Conservation (phyloP, 1,140 invertebrate genomes). For the Cotesia glomerata region DNA sequence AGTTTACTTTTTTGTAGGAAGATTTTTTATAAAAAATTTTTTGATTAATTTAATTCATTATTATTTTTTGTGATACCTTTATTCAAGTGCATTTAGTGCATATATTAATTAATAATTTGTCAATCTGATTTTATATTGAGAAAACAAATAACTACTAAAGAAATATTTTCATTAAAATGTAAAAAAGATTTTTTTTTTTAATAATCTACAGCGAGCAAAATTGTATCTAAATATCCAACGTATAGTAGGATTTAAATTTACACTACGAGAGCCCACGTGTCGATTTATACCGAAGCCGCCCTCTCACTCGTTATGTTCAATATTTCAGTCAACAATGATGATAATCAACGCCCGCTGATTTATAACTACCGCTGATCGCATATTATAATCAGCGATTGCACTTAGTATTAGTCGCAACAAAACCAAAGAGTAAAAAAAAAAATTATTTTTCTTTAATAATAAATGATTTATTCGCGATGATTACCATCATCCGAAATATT, state of each 20-base stretch:
- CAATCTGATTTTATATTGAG: background rate
- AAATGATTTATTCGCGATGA: background rate
- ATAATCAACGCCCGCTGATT: background rate
- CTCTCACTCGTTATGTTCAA: background rate
- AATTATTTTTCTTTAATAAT: background rate
- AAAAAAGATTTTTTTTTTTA: no score
- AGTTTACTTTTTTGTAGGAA: background rate
- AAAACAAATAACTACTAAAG: background rate
- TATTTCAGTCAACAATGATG: background rate
- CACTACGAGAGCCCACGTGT: constrained; percentile 3
- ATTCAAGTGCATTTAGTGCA: background rate
- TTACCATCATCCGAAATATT: background rate
- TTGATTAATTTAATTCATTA: background rate
- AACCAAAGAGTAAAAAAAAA: background rate
- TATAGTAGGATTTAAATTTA: background rate
- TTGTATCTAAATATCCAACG: background rate
- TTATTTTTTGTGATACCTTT: background rate
- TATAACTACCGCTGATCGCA: background rate
- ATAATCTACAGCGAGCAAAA: background rate
- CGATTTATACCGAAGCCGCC: background rate
- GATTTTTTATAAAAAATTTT: background rate
- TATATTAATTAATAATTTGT: background rate
- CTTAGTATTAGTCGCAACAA: background rate
- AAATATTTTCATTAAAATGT: no score
- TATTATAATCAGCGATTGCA: background rate